A percentile compares a stretch with the other conserved stretches of the same genome.
Conservation (phyloP, 2,113 vertebrate genomes). For the Damaliscus lunatus region DNA sequence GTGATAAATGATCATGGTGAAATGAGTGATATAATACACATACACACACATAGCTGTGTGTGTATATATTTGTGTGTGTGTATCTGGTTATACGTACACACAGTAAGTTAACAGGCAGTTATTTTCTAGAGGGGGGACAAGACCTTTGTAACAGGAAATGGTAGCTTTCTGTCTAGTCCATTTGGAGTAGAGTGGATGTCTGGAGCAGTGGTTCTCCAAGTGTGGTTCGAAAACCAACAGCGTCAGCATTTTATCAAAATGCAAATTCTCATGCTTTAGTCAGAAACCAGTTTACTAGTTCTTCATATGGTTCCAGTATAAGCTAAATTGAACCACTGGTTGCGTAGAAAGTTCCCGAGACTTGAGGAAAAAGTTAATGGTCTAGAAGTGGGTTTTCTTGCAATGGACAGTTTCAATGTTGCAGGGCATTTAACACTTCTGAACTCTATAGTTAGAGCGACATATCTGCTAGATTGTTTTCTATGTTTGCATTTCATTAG, state of each 20-base stretch:
- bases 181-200: background rate
- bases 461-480: background rate
- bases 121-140: background rate
- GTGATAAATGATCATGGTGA: constrained; percentile 1
- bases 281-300: constrained; percentile 2
- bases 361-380: background rate
- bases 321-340: background rate
- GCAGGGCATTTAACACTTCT: constrained; percentile 18
- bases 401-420: background rate
- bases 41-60: background rate
- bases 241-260: background rate
- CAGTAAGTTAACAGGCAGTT: background rate
- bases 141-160: constrained; percentile 19
- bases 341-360: constrained; percentile 34
- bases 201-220: background rate
- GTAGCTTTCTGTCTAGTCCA: background rate
- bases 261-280: background rate
- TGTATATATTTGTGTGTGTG: background rate
- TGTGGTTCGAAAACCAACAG: background rate
- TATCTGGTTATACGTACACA: background rate
- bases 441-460: constrained; percentile 16
- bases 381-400: background rate
- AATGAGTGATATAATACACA: background rate
- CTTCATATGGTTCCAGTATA: background rate
- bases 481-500: background rate